Evolutionary conservation across 1,140 invertebrate species (phyloP), one percentile per base, ranked within the genome.

Genomic region (Caligus rogercresseyi): DNA sequence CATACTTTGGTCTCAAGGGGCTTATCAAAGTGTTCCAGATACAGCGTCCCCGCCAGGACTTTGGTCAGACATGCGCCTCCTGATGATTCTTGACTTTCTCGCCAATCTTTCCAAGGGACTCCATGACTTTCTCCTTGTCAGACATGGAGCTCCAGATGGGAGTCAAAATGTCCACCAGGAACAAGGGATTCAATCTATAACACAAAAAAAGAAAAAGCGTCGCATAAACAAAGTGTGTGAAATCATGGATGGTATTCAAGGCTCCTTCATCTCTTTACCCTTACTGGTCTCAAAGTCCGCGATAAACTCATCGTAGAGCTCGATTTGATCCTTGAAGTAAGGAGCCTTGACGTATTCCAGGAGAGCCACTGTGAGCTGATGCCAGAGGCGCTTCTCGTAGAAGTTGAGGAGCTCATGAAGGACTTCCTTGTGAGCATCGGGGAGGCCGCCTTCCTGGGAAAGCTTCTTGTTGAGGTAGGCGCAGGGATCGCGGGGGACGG

Each of bases 201-300:
- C 25, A 69, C 65, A 61, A 26, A 70, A 67, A 67, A 65, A 64
- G 58, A 52, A 61, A 52, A 25, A 54, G 25, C 14, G 51, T 26
- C 13, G 52, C 13, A 53, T 25, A 13, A 54, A 64, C 13, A 56
- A 11, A 1, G 20, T 16, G 4, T 7, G 16, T 53, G 14, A 26
- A 20, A n/a, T 64, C 25, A 54, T 52, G 25, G 26, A 53, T 55
- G 2, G n/a, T 0, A 24, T 14, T 56, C 54, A 13, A 15, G 3
- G 16, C 63, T 63, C 11, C 25, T 64, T 59, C 19, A 11, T 11
- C 20, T 65, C 65, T n/a, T 16, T 18, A 19, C 16, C 67, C 69
- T 71, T 69, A 94, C 90, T 94, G 74, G 84, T 94, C 75, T 97
- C 92, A 76, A 96, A 93, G 54, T 87, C 87, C 55, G 83, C 81